A percentile compares a stretch with the other conserved stretches of the same genome.
phyloP scores from a whole-genome alignment of 1,140 invertebrate genomes.

The Aphaenogaster ashmeadi region DNA sequence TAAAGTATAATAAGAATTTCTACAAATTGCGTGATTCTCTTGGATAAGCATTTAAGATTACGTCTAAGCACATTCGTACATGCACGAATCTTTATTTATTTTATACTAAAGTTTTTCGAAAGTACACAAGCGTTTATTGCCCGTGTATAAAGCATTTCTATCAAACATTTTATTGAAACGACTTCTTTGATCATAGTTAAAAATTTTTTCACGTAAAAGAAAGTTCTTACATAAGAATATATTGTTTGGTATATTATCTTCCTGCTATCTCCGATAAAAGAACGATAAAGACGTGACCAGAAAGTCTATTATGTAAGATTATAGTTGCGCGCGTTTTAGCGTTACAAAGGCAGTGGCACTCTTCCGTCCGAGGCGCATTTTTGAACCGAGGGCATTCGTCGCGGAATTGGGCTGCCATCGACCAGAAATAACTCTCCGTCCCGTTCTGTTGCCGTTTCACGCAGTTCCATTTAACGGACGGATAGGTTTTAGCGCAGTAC shows the following conservation, averaged over 20 bases:
- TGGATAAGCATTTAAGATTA: neutral
- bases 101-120: neutral
- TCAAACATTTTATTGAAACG: neutral
- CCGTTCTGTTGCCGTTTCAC: slow-evolving; percentile 50
- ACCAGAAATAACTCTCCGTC: slow-evolving; percentile 45
- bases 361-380: neutral
- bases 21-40: neutral
- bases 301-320: slow-evolving; percentile 37
- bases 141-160: neutral
- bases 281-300: neutral
- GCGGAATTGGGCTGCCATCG: slow-evolving; percentile 45
- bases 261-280: neutral
- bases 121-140: neutral
- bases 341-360: neutral
- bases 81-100: neutral
- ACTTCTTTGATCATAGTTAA: neutral
- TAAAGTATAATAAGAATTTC: neutral
- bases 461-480: slow-evolving; percentile 69
- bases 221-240: neutral
- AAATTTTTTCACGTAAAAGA: neutral
- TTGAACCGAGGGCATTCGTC: neutral
- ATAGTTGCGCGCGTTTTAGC: slow-evolving; percentile 33
- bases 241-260: slow-evolving; percentile 18
- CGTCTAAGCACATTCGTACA: too few relatives aligned
- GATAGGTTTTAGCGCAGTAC: slow-evolving; percentile 52